Conservation (phyloP, 2,797 vertebrate species). For the Periparus ater region DNA sequence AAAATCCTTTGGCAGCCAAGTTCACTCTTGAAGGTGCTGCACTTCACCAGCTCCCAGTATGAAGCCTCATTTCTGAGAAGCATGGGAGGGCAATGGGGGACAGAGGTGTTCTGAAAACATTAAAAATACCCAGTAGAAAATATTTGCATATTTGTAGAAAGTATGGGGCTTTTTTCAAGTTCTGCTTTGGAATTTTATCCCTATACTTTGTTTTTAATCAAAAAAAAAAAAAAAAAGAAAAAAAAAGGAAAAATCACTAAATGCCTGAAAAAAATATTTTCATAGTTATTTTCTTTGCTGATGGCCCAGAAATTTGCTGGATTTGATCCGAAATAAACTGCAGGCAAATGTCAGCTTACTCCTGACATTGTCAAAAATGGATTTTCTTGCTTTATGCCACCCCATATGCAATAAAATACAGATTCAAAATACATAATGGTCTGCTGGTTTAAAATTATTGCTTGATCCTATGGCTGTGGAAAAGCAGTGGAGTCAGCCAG, state of each 20-base stretch:
- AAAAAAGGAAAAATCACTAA: neutral
- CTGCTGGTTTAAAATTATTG: constrained; percentile 44
- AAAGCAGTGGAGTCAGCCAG: constrained; percentile 48
- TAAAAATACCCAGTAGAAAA: neutral
- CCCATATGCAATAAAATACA: constrained; percentile 1
- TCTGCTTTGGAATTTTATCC: neutral
- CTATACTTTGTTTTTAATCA: neutral
- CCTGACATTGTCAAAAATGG: constrained; percentile 41
- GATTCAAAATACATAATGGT: constrained; percentile 42
- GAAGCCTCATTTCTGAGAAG: neutral
- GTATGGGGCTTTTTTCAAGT: fast-evolving
- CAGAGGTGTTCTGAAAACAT: neutral
- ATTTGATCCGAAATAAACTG: neutral
- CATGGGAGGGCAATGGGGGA: neutral
- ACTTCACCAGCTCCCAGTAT: neutral
- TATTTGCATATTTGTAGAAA: neutral
- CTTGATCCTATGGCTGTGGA: constrained; percentile 21
- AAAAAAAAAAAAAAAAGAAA: neutral
- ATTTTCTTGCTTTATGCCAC: constrained; percentile 45
- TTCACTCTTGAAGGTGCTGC: neutral
- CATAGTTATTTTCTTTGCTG: neutral
- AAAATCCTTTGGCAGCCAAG: neutral
- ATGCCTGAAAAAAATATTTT: neutral
- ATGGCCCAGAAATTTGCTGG: neutral
- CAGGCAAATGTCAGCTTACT: constrained; percentile 35